Base-by-base conservation (phyloP, 2,797 vertebrate species). In the Heterohyrax brucei region DNA sequence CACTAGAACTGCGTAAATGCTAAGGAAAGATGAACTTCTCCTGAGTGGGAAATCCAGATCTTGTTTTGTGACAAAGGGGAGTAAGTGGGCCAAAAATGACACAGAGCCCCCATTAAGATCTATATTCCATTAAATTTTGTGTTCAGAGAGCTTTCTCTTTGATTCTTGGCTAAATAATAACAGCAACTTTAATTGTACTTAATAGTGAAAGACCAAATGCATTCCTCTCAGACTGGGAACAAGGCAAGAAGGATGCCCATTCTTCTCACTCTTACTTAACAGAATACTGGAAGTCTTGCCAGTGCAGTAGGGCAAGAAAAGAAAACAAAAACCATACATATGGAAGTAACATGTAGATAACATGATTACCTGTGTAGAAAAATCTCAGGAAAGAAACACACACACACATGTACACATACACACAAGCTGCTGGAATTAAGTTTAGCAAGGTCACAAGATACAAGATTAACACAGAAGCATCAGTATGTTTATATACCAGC, bases 111-210 rank as follows among this genome's bases (percentile, higher is more conserved):
- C 13, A 48, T 64, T 76, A 73, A 28, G 48, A 95, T 64, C 28
- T 82, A 0, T 72, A 28, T 75, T 96, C 18, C 77, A 89, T 78
- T 89, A 78, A 70, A 48, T 72, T 91, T 87, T 77, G 19, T 83
- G 24, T 66, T 96, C 19, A 24, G 24, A 89, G 46, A 92, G 22
- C 16, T 46, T 97, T 30, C 19, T 87, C 46, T 93, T 73, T 81
- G 48, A 80, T 81, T 39, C 10, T 50, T 95, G 90, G 26, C 44
- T 10, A 73, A 87, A 30, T 84, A 85, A 88, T 61, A 61, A 66
- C 21, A 7, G 16, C 19, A 93, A 16, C 4, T 86, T 86, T 87
- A 66, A 14, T 73, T n/a, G 62, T 64, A 72, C 6, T 79, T 95
- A 44, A 30, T 73, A 22, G 22, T 84, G 33, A 81, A 87, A 88